Percentiles rank a stretch among this genome's conserved stretches.
These are phyloP conservation scores for Mastigias papua DNA, from an alignment of 30 jellyfish, hydroid and myxozoan genomes.

Conservation along the genomic window DNA sequence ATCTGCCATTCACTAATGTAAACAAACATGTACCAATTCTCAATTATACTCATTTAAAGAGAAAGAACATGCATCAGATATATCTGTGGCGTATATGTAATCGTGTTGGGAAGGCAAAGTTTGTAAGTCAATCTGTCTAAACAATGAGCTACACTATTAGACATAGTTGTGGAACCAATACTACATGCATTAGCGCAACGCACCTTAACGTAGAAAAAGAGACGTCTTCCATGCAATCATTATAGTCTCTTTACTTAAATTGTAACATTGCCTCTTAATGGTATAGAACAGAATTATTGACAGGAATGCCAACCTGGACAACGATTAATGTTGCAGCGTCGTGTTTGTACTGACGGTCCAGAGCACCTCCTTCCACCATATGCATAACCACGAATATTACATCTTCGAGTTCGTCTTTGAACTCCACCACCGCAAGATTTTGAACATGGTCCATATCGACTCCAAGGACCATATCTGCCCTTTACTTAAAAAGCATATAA, in stretches of 20 bases:
- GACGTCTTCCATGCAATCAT: too few relatives aligned
- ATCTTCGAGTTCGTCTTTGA: constrained; percentile 67
- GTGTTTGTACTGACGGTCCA: constrained; percentile 54
- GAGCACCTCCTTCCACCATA: constrained; percentile 81
- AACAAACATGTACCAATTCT: too few relatives aligned
- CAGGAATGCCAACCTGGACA: constrained; percentile 91
- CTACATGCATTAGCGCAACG: neutral
- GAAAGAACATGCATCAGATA: too few relatives aligned
- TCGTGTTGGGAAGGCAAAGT: neutral
- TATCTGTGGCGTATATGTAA: too few relatives aligned
- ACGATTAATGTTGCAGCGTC: constrained; percentile 45
- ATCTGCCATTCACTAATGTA: too few relatives aligned
- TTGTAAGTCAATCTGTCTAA: neutral
- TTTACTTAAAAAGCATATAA: constrained; percentile 51
- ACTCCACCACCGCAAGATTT: constrained; percentile 82
- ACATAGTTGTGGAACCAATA: neutral
- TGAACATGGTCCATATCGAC: constrained; percentile 47
- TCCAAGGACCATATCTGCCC: constrained; percentile 82
- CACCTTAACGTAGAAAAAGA: too few relatives aligned
- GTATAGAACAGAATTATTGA: too few relatives aligned
- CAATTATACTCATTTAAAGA: too few relatives aligned
- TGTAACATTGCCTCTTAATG: too few relatives aligned
- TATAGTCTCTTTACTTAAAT: too few relatives aligned
- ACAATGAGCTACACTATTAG: neutral
- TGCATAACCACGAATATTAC: constrained; percentile 82